Evolutionary conservation across 2,888 invertebrate species (phyloP).

Genomic region (Stenodema calcarata): DNA sequence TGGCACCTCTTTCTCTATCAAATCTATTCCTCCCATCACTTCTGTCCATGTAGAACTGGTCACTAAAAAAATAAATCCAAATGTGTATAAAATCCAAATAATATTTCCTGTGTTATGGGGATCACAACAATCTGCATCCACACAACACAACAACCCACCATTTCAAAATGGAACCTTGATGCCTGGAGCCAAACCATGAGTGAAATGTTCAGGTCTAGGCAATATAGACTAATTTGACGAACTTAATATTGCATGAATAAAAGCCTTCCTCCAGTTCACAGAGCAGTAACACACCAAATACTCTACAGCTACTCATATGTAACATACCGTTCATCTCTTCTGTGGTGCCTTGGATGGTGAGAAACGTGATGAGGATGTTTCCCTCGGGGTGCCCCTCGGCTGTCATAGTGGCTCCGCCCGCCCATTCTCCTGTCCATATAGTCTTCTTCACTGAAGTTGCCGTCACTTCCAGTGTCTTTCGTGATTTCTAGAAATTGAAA

Average conservation of each 20-base stretch:
- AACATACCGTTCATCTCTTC: constrained; percentile 55
- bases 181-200: too few species aligned
- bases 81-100: too few species aligned
- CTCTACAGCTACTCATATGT: not conserved
- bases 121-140: too few species aligned
- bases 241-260: too few species aligned
- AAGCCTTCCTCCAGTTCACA: too few species aligned
- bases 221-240: too few species aligned
- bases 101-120: too few species aligned
- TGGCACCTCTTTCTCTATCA: constrained; percentile 48
- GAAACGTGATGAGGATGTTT: constrained; percentile 60
- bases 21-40: constrained; percentile 60
- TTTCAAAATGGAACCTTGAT: too few species aligned
- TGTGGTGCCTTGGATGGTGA: constrained; percentile 64
- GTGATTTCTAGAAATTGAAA: constrained; percentile 72
- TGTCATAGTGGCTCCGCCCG: constrained; percentile 58
- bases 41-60: constrained; percentile 59
- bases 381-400: constrained; percentile 56
- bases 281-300: too few species aligned
- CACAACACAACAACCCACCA: too few species aligned
- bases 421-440: constrained; percentile 63
- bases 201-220: too few species aligned
- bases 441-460: constrained; percentile 74
- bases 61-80: constrained; percentile 57
- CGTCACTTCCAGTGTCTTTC: constrained; percentile 76